Evolutionary conservation across 2,888 invertebrate genomes (phyloP).

Genomic region (Rhamnusium bicolor): DNA sequence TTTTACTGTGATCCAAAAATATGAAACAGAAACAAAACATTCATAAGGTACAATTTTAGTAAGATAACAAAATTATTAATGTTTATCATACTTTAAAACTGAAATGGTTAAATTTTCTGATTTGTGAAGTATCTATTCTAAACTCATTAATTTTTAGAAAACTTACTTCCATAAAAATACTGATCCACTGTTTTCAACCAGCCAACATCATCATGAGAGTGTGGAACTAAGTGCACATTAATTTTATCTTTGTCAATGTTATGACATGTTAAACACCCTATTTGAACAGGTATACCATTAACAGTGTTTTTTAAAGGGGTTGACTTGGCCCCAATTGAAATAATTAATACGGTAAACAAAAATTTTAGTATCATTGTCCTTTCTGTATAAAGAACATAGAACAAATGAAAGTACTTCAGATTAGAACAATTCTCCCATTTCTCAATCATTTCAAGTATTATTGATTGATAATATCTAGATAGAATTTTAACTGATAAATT

Average conservation of each 20-base stretch:
- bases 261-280: slow-evolving; percentile 26
- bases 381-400: neutral
- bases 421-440: neutral
- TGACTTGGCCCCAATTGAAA: neutral
- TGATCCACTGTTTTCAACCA: slow-evolving; percentile 91
- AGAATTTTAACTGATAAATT: no score
- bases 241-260: slow-evolving; percentile 63
- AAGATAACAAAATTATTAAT: no score
- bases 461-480: neutral
- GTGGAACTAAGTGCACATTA: slow-evolving; percentile 86
- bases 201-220: slow-evolving; percentile 89
- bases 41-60: no score
- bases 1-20: no score
- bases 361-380: neutral
- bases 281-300: neutral
- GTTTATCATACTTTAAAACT: no score
- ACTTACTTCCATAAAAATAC: slow-evolving; percentile 80
- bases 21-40: no score
- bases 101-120: no score
- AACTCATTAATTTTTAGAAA: no score
- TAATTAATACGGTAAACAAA: neutral
- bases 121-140: no score
- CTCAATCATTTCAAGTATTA: neutral
- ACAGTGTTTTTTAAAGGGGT: neutral
- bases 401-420: neutral